Evolutionary conservation across 2,113 vertebrate species (phyloP).

Genomic region (Reinhardtius hippoglossoides): DNA sequence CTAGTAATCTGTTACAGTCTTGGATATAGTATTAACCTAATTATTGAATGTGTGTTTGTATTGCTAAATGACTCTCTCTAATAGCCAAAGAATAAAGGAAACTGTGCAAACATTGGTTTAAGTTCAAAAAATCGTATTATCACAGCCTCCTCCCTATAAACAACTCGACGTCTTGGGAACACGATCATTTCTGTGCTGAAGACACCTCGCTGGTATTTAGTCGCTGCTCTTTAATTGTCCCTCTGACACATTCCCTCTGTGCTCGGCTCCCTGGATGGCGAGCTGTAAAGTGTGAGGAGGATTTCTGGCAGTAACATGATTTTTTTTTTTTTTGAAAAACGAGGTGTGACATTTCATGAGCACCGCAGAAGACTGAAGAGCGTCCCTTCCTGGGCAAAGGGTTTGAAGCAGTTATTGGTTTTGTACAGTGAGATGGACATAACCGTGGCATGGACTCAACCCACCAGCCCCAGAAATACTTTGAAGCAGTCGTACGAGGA

Average conservation of each 20-base stretch:
- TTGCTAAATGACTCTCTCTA: not conserved
- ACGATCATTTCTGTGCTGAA: not conserved
- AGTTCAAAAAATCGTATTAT: not conserved
- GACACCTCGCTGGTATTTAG: not conserved
- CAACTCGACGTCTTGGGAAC: not conserved
- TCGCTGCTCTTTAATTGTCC: not conserved
- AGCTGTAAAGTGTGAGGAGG: conserved; percentile 38
- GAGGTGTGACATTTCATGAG: conserved; percentile 58
- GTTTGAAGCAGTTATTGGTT: conserved; percentile 16
- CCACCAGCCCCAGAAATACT: not conserved
- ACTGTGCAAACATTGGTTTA: not conserved
- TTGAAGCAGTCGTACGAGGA: not conserved
- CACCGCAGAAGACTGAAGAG: conserved; percentile 34
- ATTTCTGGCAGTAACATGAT: conserved; percentile 54
- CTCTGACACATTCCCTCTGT: conserved; percentile 17
- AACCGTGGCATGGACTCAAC: not conserved
- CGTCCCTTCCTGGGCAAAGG: conserved; percentile 24
- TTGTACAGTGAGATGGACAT: not conserved
- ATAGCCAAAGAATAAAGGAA: not conserved
- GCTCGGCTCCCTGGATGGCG: not conserved
- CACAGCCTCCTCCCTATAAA: not conserved
- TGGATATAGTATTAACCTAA: not conserved
- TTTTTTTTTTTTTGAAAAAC: too few relatives aligned
- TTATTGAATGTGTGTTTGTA: not conserved
- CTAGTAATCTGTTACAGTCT: not conserved